These are phyloP conservation scores for Hemithea aestivaria DNA, from an alignment of 2,888 invertebrate species.

Conservation along the genomic window DNA sequence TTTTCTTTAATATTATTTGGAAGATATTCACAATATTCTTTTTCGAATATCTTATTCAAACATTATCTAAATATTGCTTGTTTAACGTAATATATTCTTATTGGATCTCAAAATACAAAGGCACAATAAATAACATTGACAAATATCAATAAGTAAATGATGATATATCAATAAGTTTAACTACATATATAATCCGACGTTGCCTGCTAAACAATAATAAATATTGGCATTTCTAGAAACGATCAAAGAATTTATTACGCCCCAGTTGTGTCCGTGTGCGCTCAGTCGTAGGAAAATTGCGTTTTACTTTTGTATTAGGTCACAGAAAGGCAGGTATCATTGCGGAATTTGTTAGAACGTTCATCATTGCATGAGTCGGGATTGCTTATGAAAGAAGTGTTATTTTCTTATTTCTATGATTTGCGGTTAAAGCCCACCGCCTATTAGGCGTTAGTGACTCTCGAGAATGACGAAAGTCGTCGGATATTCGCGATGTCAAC, in stretches of 20 bases:
- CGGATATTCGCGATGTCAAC: no score
- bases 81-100: no score
- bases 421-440: neutral
- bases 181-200: conserved; percentile 1
- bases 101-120: no score
- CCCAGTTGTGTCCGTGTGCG: conserved; percentile 56
- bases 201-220: conserved; percentile 38
- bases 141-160: no score
- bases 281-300: conserved; percentile 50
- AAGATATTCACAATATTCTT: no score
- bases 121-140: no score
- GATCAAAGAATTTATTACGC: conserved; percentile 54
- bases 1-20: no score
- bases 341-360: conserved; percentile 19
- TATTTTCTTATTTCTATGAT: neutral
- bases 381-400: conserved; percentile 2
- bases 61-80: no score
- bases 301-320: conserved; percentile 36
- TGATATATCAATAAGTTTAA: no score
- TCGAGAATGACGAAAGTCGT: no score
- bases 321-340: conserved; percentile 32
- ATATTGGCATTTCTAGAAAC: conserved; percentile 40
- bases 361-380: conserved; percentile 3
- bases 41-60: no score
- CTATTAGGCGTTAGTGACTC: no score